Percentiles rank a stretch among this genome's conserved stretches.
Evolutionary conservation across 2,113 vertebrate species (phyloP).

Genomic region (Amblyornis subalaris): DNA sequence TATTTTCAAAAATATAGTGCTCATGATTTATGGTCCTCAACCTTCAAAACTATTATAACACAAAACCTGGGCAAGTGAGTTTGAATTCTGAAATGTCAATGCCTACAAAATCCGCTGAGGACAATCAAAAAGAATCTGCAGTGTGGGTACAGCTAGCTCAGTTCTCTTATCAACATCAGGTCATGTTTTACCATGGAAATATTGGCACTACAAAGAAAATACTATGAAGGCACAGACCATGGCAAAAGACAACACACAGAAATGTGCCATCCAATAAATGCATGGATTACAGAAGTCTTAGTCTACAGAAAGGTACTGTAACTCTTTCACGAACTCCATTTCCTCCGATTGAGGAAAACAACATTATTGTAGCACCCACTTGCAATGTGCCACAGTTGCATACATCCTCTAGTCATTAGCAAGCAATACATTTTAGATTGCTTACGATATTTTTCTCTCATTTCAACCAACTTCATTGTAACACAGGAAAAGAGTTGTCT

Average conservation of each 20-base stretch:
- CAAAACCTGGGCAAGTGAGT: not conserved
- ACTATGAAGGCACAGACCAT: not conserved
- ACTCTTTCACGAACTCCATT: not conserved
- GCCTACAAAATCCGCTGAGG: not conserved
- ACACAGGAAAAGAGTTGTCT: not conserved
- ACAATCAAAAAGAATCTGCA: not conserved
- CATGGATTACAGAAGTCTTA: not conserved
- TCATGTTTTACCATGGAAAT: not conserved
- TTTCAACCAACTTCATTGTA: not conserved
- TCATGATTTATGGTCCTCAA: not conserved
- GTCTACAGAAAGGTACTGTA: not conserved
- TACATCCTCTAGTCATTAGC: not conserved
- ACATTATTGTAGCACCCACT: not conserved
- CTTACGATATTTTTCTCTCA: not conserved
- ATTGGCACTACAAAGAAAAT: not conserved
- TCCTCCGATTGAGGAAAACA: not conserved
- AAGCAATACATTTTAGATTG: not conserved
- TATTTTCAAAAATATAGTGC: not conserved
- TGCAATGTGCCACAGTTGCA: not conserved
- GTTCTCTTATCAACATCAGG: not conserved
- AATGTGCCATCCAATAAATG: not conserved
- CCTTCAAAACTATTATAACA: not conserved
- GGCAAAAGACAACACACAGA: not conserved
- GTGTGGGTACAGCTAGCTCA: not conserved
- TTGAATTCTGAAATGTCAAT: not conserved